phyloP scores from a whole-genome alignment of 2,113 vertebrate species.

The Lutjanus erythropterus region DNA sequence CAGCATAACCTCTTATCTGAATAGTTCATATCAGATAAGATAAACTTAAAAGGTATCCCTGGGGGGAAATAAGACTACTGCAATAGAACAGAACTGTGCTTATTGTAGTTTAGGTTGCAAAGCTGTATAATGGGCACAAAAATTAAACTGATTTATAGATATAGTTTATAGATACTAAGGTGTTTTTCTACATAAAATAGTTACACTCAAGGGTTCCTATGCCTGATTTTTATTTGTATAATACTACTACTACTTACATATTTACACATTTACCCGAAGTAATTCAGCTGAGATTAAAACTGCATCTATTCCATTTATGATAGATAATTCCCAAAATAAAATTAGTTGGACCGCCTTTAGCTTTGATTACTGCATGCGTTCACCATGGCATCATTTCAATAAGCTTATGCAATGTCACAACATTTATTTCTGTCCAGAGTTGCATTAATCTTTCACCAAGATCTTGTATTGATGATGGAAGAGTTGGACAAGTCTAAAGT shows the following conservation, averaged over 20 bases:
- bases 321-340: no score
- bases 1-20: constrained; percentile 9
- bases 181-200: not conserved
- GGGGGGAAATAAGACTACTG: not conserved
- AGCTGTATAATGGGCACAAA: not conserved
- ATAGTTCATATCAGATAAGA: not conserved
- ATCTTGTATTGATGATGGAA: no score
- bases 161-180: not conserved
- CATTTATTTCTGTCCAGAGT: no score
- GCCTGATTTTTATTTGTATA: not conserved
- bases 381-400: no score
- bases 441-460: no score
- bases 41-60: not conserved
- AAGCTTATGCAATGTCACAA: no score
- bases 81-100: not conserved
- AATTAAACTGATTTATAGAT: not conserved
- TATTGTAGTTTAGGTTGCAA: not conserved
- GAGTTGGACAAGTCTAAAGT: no score
- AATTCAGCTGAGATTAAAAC: not conserved
- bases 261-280: not conserved
- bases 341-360: no score
- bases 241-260: not conserved
- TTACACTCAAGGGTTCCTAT: not conserved
- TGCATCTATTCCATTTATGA: not conserved
- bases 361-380: no score